Evolutionary conservation across 2,797 vertebrate genomes (phyloP).

Genomic region (Carduelis carduelis): DNA sequence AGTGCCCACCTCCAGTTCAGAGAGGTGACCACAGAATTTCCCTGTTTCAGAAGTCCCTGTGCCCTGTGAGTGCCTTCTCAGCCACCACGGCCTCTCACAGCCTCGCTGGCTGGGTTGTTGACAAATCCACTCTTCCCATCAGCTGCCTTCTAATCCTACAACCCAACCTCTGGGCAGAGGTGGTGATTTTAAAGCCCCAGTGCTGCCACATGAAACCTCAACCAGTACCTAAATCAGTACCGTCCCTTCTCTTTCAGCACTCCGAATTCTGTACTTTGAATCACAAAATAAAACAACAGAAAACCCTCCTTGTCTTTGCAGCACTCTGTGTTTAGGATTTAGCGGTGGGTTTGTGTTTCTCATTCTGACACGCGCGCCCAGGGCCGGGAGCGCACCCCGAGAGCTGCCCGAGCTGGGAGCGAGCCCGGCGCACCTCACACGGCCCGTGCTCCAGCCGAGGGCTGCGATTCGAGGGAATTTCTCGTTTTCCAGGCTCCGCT

Average conservation of each 20-base stretch:
- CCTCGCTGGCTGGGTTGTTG: accelerated
- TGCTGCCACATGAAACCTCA: accelerated
- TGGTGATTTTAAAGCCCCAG: accelerated
- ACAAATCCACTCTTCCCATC: neutral
- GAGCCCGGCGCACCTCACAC: neutral
- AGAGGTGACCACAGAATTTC: neutral
- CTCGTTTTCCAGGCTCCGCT: too few species aligned
- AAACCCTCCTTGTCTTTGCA: neutral
- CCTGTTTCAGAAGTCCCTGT: neutral
- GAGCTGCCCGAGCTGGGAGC: neutral
- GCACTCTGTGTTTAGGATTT: neutral
- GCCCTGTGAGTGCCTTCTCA: neutral
- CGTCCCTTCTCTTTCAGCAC: neutral
- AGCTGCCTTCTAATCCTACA: neutral
- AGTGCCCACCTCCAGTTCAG: accelerated
- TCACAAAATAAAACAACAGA: neutral
- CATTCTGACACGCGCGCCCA: accelerated
- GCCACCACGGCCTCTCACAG: accelerated
- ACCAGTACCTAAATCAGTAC: neutral
- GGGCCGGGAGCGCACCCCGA: accelerated
- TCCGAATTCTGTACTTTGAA: accelerated
- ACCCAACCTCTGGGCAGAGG: accelerated
- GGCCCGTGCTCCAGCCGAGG: accelerated
- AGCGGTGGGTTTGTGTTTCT: neutral
- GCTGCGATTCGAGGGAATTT: accelerated